Evolutionary conservation across 2,888 invertebrate species (phyloP).

Genomic region (Fissipunctia ypsillon): DNA sequence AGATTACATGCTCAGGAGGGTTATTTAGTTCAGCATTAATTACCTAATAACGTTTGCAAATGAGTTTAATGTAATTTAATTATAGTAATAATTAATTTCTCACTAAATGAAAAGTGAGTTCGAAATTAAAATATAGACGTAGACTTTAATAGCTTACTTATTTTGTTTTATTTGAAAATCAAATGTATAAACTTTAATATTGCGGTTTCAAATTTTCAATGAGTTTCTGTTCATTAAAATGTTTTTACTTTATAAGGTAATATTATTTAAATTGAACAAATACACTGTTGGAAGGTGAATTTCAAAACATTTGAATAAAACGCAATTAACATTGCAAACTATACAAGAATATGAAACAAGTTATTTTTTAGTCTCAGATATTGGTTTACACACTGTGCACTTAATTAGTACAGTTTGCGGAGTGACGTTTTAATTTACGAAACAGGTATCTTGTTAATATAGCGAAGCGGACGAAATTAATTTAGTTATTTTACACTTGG

Average conservation of each 20-base stretch:
- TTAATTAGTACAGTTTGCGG: slow-evolving; percentile 47
- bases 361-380: slow-evolving; percentile 26
- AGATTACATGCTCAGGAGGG: slow-evolving; percentile 58
- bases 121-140: slow-evolving; percentile 14
- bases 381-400: slow-evolving; percentile 38
- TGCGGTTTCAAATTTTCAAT: slow-evolving; percentile 21
- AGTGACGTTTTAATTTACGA: slow-evolving; percentile 41
- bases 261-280: neutral
- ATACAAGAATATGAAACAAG: slow-evolving; percentile 24
- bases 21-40: slow-evolving; percentile 55
- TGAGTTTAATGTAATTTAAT: slow-evolving; percentile 41
- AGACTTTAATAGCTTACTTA: neutral
- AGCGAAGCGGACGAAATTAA: slow-evolving; percentile 14
- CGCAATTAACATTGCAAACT: slow-evolving; percentile 13
- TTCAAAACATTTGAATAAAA: slow-evolving; percentile 2
- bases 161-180: slow-evolving; percentile 19
- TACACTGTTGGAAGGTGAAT: neutral
- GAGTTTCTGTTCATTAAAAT: slow-evolving; percentile 10
- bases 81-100: slow-evolving; percentile 26
- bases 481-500: slow-evolving; percentile 14
- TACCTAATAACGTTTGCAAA: slow-evolving; percentile 45
- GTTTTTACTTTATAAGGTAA: neutral
- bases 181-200: slow-evolving; percentile 8
- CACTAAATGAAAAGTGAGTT: slow-evolving; percentile 7
- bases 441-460: slow-evolving; percentile 41